Evolutionary conservation across 2,888 invertebrate species (phyloP), one percentile per base, ranked within the genome.

Genomic region (Mellilla xanthometata): DNA sequence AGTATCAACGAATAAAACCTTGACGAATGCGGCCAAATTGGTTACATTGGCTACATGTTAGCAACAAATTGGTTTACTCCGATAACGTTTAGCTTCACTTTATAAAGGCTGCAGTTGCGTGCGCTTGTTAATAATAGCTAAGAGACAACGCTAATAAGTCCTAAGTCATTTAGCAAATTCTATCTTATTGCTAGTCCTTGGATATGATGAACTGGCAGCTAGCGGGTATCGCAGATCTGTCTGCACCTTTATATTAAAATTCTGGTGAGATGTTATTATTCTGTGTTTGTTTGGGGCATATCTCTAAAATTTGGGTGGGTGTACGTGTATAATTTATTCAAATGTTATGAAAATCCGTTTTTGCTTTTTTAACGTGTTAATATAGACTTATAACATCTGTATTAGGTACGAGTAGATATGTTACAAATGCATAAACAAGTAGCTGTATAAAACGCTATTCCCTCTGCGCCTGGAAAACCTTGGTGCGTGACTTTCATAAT

Each of bases 401-500:
- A n/a, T n/a, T n/a, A n/a, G n/a, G n/a, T n/a, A n/a, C n/a, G n/a
- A n/a, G 15, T 19, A 19, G 15, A 19, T 19, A 19, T 19, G 15
- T 6, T 19, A 6, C 15, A 19, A 10, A 22, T 42, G 28, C 12
- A 24, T 43, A 26, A 35, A 51, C 40, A 44, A 51, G 33, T 46
- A 42, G 41, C 31, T 38, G 26, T 5, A n/a, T 22, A 35, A 50
- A 40, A 28, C 12, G 15, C 15, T 24, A 48, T 49, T 52, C 55
- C 53, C 52, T 33, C 27, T n/a, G 47, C 27, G 41, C 30, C 45
- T 39, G 12, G 34, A 39, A 44, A 49, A 46, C 54, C 55, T 57
- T 53, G 48, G 39, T 42, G 48, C 52, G 58, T 54, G 56, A 54
- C 58, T 52, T 49, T 54, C 45, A 48, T 49, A 50, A 43, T 41